A percentile compares a stretch with the other conserved stretches of the same genome.
phyloP scores from a whole-genome alignment of 2,888 invertebrate genomes.

The Hesperia comma region DNA sequence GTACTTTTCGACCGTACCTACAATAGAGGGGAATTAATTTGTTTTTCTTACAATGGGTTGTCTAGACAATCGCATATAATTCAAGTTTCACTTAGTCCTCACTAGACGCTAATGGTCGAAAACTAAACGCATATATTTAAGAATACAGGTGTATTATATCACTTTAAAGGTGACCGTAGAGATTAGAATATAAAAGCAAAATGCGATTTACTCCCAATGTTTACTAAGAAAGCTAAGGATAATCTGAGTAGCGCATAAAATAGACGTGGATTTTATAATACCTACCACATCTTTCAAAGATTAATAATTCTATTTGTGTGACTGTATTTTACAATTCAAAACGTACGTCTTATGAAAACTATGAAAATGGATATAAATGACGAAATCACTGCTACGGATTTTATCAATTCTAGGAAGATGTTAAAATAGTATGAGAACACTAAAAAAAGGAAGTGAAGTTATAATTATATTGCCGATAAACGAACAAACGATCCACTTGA shows the following conservation, averaged over 20 bases:
- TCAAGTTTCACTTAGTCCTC: slow-evolving; percentile 79
- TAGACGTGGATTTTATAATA: not conserved
- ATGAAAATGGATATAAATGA: too few relatives aligned
- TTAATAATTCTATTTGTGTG: too few relatives aligned
- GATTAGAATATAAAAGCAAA: slow-evolving; percentile 36
- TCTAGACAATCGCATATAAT: slow-evolving; percentile 82
- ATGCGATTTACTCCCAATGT: slow-evolving; percentile 23
- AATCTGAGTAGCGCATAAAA: not conserved
- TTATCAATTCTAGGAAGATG: too few relatives aligned
- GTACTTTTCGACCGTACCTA: slow-evolving; percentile 71
- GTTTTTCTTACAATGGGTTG: slow-evolving; percentile 81
- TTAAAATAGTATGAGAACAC: too few relatives aligned
- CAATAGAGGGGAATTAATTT: slow-evolving; percentile 79
- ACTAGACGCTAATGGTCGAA: slow-evolving; percentile 72
- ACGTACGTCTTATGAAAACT: too few relatives aligned
- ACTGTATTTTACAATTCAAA: too few relatives aligned
- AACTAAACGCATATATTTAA: slow-evolving; percentile 60
- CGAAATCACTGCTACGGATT: too few relatives aligned
- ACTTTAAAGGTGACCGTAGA: slow-evolving; percentile 54
- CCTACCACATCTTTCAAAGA: not conserved
- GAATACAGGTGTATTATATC: slow-evolving; percentile 57
- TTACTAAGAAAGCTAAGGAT: slow-evolving; percentile 22
- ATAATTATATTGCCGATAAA: too few relatives aligned
- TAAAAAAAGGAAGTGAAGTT: too few relatives aligned
- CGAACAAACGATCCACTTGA: too few relatives aligned